phyloP scores from a whole-genome alignment of 2,888 invertebrate species.

The Nycteola revayana region DNA sequence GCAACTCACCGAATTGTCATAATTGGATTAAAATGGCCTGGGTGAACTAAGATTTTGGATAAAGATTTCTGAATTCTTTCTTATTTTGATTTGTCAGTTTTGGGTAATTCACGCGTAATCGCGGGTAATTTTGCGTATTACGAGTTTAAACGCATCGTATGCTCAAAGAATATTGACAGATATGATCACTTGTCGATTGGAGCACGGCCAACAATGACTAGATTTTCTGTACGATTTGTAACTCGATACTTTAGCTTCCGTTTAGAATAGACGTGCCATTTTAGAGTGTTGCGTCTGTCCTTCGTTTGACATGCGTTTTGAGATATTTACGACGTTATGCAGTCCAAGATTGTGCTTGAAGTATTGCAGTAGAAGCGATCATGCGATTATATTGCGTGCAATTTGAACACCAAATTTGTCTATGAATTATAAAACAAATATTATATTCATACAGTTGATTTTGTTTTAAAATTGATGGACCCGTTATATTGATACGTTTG shows the following conservation, averaged over 20 bases:
- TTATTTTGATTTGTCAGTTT: background rate
- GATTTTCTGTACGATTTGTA: conserved; percentile 77
- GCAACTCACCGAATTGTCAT: conserved; percentile 67
- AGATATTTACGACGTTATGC: conserved; percentile 66
- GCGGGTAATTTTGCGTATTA: too few relatives aligned
- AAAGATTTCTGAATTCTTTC: conserved; percentile 31
- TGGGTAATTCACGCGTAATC: conserved; percentile 19
- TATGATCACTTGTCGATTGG: conserved; percentile 80
- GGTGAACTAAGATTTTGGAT: conserved; percentile 47
- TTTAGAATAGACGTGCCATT: conserved; percentile 76
- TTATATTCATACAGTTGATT: conserved; percentile 35
- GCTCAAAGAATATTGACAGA: conserved; percentile 78
- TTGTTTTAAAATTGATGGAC: conserved; percentile 44
- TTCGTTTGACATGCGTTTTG: conserved; percentile 62
- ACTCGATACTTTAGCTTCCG: conserved; percentile 71
- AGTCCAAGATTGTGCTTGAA: conserved; percentile 51
- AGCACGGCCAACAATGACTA: conserved; percentile 72
- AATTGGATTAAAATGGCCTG: conserved; percentile 64
- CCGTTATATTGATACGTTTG: conserved; percentile 37
- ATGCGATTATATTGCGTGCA: conserved; percentile 28
- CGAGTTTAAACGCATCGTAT: conserved; percentile 65
- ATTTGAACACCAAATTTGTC: conserved; percentile 22
- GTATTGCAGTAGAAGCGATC: conserved; percentile 33
- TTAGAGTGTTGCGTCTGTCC: conserved; percentile 66
- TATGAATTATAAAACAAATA: conserved; percentile 28